A percentile compares a stretch with the other conserved stretches of the same genome.
Evolutionary conservation across 2,113 vertebrate species (phyloP).

Genomic region (Phalacrocorax carbo): DNA sequence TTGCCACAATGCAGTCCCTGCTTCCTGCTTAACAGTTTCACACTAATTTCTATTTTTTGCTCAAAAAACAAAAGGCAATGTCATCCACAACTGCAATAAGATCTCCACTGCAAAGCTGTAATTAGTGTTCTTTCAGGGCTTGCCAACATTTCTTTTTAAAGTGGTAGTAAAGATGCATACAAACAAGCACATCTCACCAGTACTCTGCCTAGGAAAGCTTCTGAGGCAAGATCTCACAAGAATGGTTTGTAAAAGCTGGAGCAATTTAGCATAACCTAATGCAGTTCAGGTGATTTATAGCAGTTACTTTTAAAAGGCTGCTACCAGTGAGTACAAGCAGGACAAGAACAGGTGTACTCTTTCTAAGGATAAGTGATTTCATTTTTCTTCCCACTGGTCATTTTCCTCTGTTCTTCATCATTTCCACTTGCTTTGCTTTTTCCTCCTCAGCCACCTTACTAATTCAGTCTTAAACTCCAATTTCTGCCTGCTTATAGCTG

Average conservation of each 20-base stretch:
- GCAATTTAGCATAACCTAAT: not conserved
- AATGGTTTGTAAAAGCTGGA: not conserved
- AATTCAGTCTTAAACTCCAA: not conserved
- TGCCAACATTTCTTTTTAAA: conserved; percentile 49
- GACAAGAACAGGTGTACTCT: not conserved
- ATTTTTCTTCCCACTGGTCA: conserved; percentile 2
- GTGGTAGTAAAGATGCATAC: not conserved
- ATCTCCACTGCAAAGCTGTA: conserved; percentile 34
- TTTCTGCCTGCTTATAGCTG: not conserved
- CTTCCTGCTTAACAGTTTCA: conserved; percentile 24
- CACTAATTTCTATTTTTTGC: conserved; percentile 50
- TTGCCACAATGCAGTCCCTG: conserved; percentile 12
- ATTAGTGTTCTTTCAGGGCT: conserved; percentile 48
- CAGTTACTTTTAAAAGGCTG: not conserved
- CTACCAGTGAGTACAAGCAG: not conserved
- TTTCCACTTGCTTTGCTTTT: not conserved
- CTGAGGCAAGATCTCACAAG: not conserved
- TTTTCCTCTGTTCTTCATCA: not conserved
- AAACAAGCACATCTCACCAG: conserved; percentile 2
- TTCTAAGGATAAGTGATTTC: conserved; percentile 1
- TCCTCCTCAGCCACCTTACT: not conserved
- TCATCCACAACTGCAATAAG: conserved; percentile 47
- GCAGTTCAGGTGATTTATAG: not conserved
- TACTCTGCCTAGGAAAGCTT: not conserved
- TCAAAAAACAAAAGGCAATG: conserved; percentile 57